Evolutionary conservation across 2,797 vertebrate genomes (phyloP), one percentile per base, ranked within the genome.

Genomic region (Lagorchestes hirsutus): DNA sequence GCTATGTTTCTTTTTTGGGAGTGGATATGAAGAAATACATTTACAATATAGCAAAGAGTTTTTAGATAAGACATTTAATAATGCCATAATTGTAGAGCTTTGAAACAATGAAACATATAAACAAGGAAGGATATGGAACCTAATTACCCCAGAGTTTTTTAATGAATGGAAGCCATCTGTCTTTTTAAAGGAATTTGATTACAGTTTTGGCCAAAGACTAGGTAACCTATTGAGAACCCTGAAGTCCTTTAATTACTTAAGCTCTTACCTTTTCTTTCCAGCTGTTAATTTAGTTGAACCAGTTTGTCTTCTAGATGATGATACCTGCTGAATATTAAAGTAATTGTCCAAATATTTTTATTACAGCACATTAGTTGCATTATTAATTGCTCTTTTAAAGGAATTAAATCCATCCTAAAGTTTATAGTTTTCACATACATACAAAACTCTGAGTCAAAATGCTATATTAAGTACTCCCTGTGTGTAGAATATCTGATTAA

Each of bases 261-360:
- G 16, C 2, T 92, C 98, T 99, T 98, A 99, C 99, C 97, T 98
- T 97, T 98, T 99, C 97, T 98, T 99, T 91, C 97, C 96, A 58
- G 67, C 96, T 93, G 98, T 97, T 82, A 95, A 95, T 95, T 98
- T 98, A 93, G 96, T 96, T 46, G 98, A 94, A 97, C 99, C 99
- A 0, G 98, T 95, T 54, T 99, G 98, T 94, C 99, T 99, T 95
- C 99, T 99, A 55, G 99, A 99, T 67, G 99, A 99, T 94, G 99
- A 94, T 92, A 98, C 98, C 99, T 99, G 94, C 82, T 93, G 94
- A 93, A 93, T 52, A 92, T 97, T 93, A 97, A 12, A 98, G 59
- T 91, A 98, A 93, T 95, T n/a, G 96, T 0, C 96, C 2, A 96
- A 92, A 92, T 87, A 91, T n/a, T 93, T 93, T 93, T 96, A 54